These are phyloP conservation scores for Hyperoodon ampullatus DNA, from an alignment of 2,113 vertebrate genomes.

Conservation along the genomic window DNA sequence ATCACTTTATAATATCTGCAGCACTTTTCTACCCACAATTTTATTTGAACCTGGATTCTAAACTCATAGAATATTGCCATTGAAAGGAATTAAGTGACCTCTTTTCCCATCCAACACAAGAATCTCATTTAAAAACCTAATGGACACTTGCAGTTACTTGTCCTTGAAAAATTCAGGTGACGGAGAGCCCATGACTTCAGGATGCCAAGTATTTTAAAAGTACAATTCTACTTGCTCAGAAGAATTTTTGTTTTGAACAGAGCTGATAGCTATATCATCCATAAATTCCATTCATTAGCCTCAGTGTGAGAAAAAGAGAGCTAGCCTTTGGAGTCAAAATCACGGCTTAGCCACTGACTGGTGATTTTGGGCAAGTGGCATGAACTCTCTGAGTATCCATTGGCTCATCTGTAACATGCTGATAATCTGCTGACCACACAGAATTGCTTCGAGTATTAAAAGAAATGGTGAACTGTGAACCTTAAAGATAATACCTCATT, in stretches of 20 bases:
- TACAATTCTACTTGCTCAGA: not conserved
- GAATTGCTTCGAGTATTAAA: not conserved
- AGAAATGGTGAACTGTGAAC: not conserved
- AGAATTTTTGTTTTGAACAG: not conserved
- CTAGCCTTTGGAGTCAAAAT: not conserved
- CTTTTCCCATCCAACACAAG: not conserved
- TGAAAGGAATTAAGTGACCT: not conserved
- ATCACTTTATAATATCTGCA: not conserved
- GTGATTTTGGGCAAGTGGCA: not conserved
- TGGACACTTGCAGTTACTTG: not conserved
- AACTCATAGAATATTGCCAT: not conserved
- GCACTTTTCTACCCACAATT: not conserved
- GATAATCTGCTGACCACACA: not conserved
- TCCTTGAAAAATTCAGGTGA: not conserved
- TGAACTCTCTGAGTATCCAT: not conserved
- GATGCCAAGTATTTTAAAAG: not conserved
- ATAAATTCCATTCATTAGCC: not conserved
- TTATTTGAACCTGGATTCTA: not conserved
- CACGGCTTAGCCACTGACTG: not conserved
- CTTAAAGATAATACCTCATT: not conserved
- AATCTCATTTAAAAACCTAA: not conserved
- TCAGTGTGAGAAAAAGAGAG: not conserved
- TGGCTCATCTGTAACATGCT: not conserved
- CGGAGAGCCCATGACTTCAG: not conserved
- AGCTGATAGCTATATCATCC: not conserved